Evolutionary conservation across 1,140 invertebrate species (phyloP).

Genomic region (Meloidogyne hapla): DNA sequence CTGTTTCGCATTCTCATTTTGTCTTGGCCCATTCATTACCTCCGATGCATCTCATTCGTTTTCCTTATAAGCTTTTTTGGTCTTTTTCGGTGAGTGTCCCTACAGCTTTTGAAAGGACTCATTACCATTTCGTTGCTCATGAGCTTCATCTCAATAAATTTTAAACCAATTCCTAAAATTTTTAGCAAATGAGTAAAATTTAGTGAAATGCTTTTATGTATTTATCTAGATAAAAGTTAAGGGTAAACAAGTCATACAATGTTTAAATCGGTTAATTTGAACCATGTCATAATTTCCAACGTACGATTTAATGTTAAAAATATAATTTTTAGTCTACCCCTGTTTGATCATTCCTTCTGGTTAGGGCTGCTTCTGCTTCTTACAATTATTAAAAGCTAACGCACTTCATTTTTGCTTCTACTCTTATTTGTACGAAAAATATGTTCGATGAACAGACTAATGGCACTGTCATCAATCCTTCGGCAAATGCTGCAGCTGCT

Average conservation of each 20-base stretch:
- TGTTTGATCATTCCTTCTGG: not conserved
- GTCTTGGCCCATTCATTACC: not conserved
- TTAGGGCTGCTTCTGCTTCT: not conserved
- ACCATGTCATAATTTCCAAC: too few relatives aligned
- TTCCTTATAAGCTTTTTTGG: not conserved
- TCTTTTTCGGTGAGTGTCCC: not conserved
- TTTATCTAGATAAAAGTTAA: too few relatives aligned
- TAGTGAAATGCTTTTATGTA: not conserved
- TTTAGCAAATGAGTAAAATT: not conserved
- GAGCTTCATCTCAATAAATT: conserved; percentile 1
- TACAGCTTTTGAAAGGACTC: not conserved
- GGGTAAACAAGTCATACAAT: too few relatives aligned
- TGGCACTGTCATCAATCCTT: not conserved
- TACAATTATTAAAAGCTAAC: too few relatives aligned
- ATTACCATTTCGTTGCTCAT: not conserved
- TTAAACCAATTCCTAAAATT: not conserved
- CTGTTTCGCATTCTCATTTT: not conserved
- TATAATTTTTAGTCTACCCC: not conserved
- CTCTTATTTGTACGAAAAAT: not conserved
- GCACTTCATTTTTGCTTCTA: not conserved
- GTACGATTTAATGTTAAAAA: too few relatives aligned
- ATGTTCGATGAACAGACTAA: not conserved
- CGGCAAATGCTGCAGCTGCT: conserved; percentile 22
- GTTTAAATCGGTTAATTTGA: too few relatives aligned
- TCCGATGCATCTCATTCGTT: not conserved